These are phyloP conservation scores for Drosophila tropicalis DNA, from an alignment of 1,140 invertebrate genomes.

Conservation along the genomic window DNA sequence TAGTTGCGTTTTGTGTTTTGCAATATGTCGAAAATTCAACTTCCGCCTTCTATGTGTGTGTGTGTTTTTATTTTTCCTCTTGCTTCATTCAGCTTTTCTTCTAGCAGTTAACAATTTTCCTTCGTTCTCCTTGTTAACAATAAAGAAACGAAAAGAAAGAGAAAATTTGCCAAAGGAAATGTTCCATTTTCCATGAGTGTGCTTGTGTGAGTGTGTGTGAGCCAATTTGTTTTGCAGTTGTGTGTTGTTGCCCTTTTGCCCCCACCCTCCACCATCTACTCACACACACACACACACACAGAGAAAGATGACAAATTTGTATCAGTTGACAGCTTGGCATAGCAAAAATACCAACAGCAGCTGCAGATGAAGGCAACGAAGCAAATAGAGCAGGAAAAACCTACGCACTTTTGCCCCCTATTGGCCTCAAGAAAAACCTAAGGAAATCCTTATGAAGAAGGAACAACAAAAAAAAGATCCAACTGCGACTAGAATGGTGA, in stretches of 20 bases:
- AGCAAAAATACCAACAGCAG: conserved; percentile 10
- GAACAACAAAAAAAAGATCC: too few relatives aligned
- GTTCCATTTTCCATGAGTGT: conserved; percentile 57
- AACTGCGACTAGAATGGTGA: too few relatives aligned
- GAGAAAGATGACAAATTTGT: conserved; percentile 29
- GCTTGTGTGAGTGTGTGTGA: conserved; percentile 21
- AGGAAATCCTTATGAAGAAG: neutral
- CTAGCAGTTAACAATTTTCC: conserved; percentile 46
- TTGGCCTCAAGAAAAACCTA: neutral
- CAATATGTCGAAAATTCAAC: conserved; percentile 72
- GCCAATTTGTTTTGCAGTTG: conserved; percentile 38
- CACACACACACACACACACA: neutral
- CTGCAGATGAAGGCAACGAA: conserved; percentile 10
- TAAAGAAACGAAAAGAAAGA: conserved; percentile 45
- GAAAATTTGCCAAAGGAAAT: conserved; percentile 75
- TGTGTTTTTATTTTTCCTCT: conserved; percentile 7
- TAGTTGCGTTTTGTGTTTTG: conserved; percentile 55
- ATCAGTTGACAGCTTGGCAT: conserved; percentile 28
- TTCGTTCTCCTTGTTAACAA: conserved; percentile 50
- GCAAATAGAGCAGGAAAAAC: conserved; percentile 4
- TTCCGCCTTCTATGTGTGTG: conserved; percentile 41
- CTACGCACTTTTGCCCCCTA: conserved; percentile 8
- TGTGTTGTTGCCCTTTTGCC: conserved; percentile 18
- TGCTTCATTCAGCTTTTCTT: neutral
- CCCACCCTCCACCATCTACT: too few relatives aligned